Evolutionary conservation across 2,888 invertebrate genomes (phyloP), one percentile per base, ranked within the genome.

Genomic region (Nomada lathburiana): DNA sequence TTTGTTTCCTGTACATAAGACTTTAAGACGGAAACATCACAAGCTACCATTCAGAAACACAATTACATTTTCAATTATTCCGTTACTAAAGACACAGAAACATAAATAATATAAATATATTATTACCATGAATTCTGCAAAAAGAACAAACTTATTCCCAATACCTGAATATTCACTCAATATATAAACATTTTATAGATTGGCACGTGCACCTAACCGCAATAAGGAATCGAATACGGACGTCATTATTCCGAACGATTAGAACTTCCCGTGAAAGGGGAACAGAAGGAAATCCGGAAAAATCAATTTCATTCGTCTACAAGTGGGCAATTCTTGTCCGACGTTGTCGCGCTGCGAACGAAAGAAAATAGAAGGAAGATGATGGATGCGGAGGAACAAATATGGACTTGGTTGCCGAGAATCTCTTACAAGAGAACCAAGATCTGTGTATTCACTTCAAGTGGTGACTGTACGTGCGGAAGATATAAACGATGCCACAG

Each of bases 401-500:
- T 84, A 84, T 83, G 83, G 80, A 75, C 80, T 63, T 64, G 70
- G 62, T 73, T 52, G 63, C 80, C 60, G 52, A 50, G 68, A 76
- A 85, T 78, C 76, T 81, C 76, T 81, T 79, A 72, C 67, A 75
- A 63, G 84, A 85, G 85, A 84, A 73, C 85, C 82, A 86, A 83
- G 89, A 90, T 87, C 90, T 82, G 79, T 89, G 89, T 86, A 88
- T 88, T 89, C 87, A 86, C 88, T 90, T 82, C 85, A 83, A 86
- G 85, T 75, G 89, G 83, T 82, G 88, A 85, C 83, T 85, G 84
- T 89, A 91, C 91, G 91, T 87, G 90, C 89, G 89, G 88, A 89
- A 90, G 90, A 91, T 91, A 92, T 91, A 92, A 92, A 91, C 91
- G 91, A 91, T 85, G 87, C 86, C 77, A 85, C 86, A 81, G 85